Conservation (phyloP, 2,113 vertebrate genomes). For the Thalassoma bifasciatum region DNA sequence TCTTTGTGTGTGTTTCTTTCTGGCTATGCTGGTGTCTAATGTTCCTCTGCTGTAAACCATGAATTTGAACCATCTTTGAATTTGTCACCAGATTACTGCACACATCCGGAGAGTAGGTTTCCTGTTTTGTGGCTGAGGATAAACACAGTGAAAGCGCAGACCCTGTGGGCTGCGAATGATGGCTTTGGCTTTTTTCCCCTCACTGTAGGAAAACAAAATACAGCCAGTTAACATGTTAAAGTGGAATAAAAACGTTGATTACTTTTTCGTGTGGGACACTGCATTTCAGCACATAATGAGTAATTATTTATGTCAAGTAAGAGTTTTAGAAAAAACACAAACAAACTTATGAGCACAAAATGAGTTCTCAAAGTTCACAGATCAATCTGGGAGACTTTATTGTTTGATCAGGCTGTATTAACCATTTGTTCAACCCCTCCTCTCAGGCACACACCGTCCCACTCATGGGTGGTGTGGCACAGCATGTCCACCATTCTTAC, state of each 20-base stretch:
- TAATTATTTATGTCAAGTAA: not conserved
- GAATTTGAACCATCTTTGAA: constrained; percentile 22
- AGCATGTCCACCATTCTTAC: constrained; percentile 67
- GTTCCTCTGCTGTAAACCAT: not conserved
- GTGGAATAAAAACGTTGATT: not conserved
- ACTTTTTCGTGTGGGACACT: not conserved
- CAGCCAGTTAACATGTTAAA: constrained; percentile 6
- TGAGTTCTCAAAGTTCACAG: not conserved
- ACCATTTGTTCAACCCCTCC: constrained; percentile 32
- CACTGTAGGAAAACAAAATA: constrained; percentile 3
- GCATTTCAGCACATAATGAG: not conserved
- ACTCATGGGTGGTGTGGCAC: constrained; percentile 61
- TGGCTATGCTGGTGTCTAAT: not conserved
- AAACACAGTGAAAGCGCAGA: constrained; percentile 34
- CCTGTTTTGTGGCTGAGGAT: constrained; percentile 36
- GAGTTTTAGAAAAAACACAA: not conserved
- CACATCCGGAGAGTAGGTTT: constrained; percentile 31
- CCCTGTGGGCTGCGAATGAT: constrained; percentile 37
- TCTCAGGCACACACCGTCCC: constrained; percentile 18
- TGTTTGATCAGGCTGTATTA: constrained; percentile 50
- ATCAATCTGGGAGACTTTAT: constrained; percentile 16
- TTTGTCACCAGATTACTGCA: constrained; percentile 28
- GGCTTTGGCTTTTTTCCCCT: constrained; percentile 15
- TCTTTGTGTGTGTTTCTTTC: not conserved
- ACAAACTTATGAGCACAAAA: not conserved